These are phyloP conservation scores for Caenorhabditis panamensis DNA, from an alignment of 2,888 invertebrate genomes.

Conservation along the genomic window DNA sequence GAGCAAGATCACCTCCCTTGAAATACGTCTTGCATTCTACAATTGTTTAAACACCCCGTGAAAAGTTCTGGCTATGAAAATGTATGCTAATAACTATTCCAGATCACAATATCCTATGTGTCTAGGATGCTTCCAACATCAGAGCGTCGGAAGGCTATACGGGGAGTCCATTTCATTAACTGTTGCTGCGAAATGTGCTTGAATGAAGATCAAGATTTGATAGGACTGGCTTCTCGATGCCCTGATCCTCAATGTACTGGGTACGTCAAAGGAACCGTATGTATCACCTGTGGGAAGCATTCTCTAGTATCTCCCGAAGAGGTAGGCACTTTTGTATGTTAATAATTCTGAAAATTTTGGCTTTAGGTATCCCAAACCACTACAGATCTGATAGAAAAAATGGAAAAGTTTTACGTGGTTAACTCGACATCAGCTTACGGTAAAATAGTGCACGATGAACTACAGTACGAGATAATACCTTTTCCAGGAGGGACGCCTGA, in stretches of 20 bases:
- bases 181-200: constrained; percentile 47
- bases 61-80: too few relatives aligned
- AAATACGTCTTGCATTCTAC: too few relatives aligned
- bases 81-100: constrained; percentile 14
- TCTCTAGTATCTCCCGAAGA: not conserved
- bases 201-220: constrained; percentile 36
- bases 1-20: too few relatives aligned
- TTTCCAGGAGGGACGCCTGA: too few relatives aligned
- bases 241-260: constrained; percentile 13
- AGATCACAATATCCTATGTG: constrained; percentile 54
- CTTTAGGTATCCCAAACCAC: constrained; percentile 20
- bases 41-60: too few relatives aligned
- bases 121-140: constrained; percentile 55
- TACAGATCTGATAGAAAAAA: constrained; percentile 15
- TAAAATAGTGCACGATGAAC: too few relatives aligned
- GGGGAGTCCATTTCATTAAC: constrained; percentile 43
- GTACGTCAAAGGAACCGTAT: constrained; percentile 1
- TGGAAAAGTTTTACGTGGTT: constrained; percentile 38
- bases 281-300: not conserved
- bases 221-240: constrained; percentile 29
- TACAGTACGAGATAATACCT: too few relatives aligned
- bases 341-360: not conserved
- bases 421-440: too few relatives aligned
- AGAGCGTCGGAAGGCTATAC: constrained; percentile 26
- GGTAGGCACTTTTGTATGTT: not conserved